A percentile compares a stretch with the other conserved stretches of the same genome.
Conservation (phyloP, 2,113 vertebrate species). For the Engystomops pustulosus region DNA sequence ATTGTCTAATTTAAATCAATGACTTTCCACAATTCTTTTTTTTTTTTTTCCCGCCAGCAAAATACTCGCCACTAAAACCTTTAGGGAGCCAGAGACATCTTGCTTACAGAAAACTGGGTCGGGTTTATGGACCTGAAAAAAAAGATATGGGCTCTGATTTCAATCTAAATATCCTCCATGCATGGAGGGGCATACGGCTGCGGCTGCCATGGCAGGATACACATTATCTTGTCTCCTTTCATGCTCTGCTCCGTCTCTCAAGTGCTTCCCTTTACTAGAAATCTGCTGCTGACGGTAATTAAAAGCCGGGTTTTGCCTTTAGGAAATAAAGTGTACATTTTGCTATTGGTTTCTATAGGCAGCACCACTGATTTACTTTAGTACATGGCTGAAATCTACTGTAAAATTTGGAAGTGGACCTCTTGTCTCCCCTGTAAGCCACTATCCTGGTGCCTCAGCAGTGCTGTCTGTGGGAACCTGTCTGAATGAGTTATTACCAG, state of each 20-base stretch:
- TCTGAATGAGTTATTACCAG: no score
- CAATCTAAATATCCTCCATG: conserved; percentile 45
- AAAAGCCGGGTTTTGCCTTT: neutral
- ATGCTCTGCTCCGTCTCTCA: conserved; percentile 19
- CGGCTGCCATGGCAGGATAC: conserved; percentile 7
- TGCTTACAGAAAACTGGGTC: conserved; percentile 53
- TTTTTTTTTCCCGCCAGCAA: conserved; percentile 2
- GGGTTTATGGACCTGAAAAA: conserved; percentile 54
- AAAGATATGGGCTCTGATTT: conserved; percentile 47
- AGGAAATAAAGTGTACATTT: neutral
- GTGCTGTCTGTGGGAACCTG: no score
- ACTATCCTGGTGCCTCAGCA: no score
- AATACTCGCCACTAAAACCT: conserved; percentile 51
- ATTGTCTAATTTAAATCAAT: conserved; percentile 58
- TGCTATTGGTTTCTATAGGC: neutral
- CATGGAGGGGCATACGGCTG: conserved; percentile 17
- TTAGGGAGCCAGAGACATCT: conserved; percentile 54
- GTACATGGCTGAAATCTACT: neutral
- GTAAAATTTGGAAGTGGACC: neutral
- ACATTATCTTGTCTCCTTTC: conserved; percentile 48
- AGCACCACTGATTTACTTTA: neutral
- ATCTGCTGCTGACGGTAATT: neutral
- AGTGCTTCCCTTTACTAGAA: neutral
- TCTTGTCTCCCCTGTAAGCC: no score
- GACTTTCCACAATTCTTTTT: conserved; percentile 28